Conservation (phyloP, 2,113 vertebrate genomes). For the Periophthalmodon schlosseri region DNA sequence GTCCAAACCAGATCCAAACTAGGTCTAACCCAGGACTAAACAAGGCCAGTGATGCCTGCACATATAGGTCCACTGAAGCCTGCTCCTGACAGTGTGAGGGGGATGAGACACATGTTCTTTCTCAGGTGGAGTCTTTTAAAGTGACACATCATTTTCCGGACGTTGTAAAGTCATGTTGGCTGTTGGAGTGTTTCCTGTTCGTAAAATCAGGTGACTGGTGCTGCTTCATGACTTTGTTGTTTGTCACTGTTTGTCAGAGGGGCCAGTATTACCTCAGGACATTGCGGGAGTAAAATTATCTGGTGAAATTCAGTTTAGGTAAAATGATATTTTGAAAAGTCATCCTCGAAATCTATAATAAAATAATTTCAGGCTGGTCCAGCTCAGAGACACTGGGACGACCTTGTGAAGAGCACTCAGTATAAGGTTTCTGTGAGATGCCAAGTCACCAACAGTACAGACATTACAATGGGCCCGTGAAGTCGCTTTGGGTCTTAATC, state of each 20-base stretch:
- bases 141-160: no score
- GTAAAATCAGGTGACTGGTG: no score
- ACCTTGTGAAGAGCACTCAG: background rate
- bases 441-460: no score
- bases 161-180: no score
- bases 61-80: no score
- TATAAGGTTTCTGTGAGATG: background rate
- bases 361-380: constrained; percentile 3
- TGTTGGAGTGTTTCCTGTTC: no score
- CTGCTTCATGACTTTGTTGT: no score
- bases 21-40: background rate
- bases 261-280: background rate
- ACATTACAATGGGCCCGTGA: no score
- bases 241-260: background rate
- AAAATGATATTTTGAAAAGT: background rate
- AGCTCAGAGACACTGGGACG: background rate
- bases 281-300: background rate
- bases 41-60: background rate
- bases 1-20: background rate
- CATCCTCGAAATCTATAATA: background rate
- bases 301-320: background rate
- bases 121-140: no score
- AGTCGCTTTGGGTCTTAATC: no score
- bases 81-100: no score
- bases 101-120: no score